Base-by-base conservation (phyloP, 2,888 invertebrate genomes). In the Rhyacophila evoluta region DNA sequence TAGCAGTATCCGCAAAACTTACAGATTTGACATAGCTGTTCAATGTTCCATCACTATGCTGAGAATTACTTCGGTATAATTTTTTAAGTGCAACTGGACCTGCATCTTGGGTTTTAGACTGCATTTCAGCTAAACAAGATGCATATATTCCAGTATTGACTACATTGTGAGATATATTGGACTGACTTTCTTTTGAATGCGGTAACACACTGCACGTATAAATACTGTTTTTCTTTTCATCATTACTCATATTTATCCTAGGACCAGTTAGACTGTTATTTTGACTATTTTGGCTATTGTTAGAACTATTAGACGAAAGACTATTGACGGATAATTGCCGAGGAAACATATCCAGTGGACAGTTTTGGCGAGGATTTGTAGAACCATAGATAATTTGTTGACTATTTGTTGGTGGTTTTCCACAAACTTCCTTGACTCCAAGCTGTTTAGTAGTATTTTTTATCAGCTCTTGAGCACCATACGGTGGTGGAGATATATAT, bases 291-390 rank as follows among this genome's bases (percentile, higher is more conserved):
- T 70, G 70, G 1, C 89, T 87, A 0, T 89, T 88, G 77, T 88
- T 86, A 0, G 90, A 90, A 67, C 88, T 87, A 77, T 89, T 89
- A 0, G 91, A 91, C 78, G 88, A 86, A 81, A 91, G 89, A 83
- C 91, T 91, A 83, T 91, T 90, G 27, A 90, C 86, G 0, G 91
- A 91, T 0, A 89, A 89, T 83, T 91, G 91, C n/a, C 91, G 87
- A 1, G 91, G 91, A 82, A 91, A 87, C 0, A 89, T 84, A 83
- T 87, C 85, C 83, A 86, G 84, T 55, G 86, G 85, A 27, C 84
- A 81, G 84, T 86, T 80, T 85, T 83, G 81, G 82, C 90, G 87
- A 39, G 81, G 74, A 84, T 84, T 15, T 85, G 86, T 55, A 85
- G 86, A 83, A 84, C 85, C 15, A 85, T 84, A 78, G 19, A 55